Evolutionary conservation across 2,113 vertebrate genomes (phyloP), one percentile per base, ranked within the genome.

Genomic region (Coptodon rendalli): DNA sequence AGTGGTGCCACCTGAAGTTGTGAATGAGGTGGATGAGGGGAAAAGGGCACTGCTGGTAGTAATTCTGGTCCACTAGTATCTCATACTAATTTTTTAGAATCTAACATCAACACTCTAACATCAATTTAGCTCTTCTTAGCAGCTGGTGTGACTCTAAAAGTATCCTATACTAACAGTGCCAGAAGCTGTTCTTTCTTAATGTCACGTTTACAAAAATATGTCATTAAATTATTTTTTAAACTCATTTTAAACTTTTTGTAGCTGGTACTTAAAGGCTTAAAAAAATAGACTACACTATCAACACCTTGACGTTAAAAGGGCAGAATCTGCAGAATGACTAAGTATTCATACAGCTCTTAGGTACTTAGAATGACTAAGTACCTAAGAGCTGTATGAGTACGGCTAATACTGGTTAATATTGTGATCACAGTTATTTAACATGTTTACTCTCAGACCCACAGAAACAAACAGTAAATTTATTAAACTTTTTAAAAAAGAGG

Each of bases 81-180:
- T n/a, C n/a, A n/a, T n/a, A n/a, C n/a, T n/a, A n/a, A n/a, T n/a
- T n/a, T n/a, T n/a, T n/a, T n/a, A n/a, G n/a, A n/a, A n/a, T n/a
- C n/a, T n/a, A n/a, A n/a, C n/a, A n/a, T n/a, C n/a, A 29, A 29
- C 29, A 29, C 29, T 29, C 29, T 29, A 29, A 29, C 29, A 29
- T 29, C 5, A 29, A 29, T 29, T 29, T 34, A 34, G 34, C 34
- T 34, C 2, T 34, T 34, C 34, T 34, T 7, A 34, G 34, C 34
- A 34, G 34, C 7, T 34, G 34, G 7, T 34, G 34, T 34, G 34
- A 34, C 34, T 34, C 7, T n/a, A n/a, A n/a, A n/a, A n/a, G n/a
- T 56, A 56, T 56, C 53, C 53, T 24, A 56, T 0, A 56, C 53
- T 56, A 56, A 56, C 2, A 0, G 53, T 24, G 13, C 22, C 0